Evolutionary conservation across 1,140 invertebrate genomes (phyloP).

Genomic region (Lerema accius): DNA sequence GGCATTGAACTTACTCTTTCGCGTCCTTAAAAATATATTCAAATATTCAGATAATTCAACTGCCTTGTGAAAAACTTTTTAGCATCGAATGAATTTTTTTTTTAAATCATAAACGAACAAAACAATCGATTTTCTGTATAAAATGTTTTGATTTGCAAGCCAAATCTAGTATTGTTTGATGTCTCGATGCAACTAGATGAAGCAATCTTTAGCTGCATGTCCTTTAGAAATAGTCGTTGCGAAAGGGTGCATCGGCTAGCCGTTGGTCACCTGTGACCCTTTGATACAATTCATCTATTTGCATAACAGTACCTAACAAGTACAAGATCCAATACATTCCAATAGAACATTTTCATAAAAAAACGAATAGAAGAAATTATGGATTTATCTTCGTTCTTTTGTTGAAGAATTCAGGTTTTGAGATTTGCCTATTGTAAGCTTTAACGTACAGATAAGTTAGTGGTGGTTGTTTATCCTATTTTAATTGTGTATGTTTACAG

Average conservation of each 20-base stretch:
- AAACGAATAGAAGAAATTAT: conserved; percentile 8
- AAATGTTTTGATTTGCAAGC: conserved; percentile 8
- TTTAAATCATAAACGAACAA: no score
- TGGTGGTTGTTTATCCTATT: conserved; percentile 35
- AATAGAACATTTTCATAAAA: conserved; percentile 25
- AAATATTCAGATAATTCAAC: conserved; percentile 8
- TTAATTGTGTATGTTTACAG: no score
- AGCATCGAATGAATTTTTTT: not conserved
- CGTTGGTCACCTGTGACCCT: conserved; percentile 77
- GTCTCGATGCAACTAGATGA: conserved; percentile 1
- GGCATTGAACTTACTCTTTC: conserved; percentile 67
- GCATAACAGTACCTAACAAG: conserved; percentile 44
- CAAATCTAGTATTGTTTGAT: conserved; percentile 2
- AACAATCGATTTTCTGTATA: not conserved
- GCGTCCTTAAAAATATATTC: conserved; percentile 1
- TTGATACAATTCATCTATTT: conserved; percentile 51
- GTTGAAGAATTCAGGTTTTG: not conserved
- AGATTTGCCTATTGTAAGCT: not conserved
- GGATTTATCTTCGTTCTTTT: conserved; percentile 18
- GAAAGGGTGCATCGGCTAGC: conserved; percentile 60
- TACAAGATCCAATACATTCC: conserved; percentile 17
- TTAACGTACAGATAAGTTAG: conserved; percentile 15
- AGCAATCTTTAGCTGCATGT: conserved; percentile 19
- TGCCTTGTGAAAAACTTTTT: conserved; percentile 19
- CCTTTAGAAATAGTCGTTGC: conserved; percentile 44